Evolutionary conservation across 64 coral and sea anemone species (phyloP).

Genomic region (Catalaphyllia jardinei): DNA sequence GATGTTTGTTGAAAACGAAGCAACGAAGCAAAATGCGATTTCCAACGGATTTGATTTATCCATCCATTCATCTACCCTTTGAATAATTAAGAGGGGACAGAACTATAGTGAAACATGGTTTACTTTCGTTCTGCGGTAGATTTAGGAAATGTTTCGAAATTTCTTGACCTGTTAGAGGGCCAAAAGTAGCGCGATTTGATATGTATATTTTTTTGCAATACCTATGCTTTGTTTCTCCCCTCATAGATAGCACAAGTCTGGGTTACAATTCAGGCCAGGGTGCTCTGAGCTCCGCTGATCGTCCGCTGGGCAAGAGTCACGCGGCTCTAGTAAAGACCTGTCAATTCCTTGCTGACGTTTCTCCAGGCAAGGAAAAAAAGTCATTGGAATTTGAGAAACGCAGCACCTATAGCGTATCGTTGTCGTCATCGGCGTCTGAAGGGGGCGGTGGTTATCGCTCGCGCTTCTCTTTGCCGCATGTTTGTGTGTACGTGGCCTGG

Average conservation of each 20-base stretch:
- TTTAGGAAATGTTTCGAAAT: too few species aligned
- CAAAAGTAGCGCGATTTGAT: too few species aligned
- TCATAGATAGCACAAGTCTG: constrained; percentile 10
- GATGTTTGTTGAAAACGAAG: too few species aligned
- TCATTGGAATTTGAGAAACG: constrained; percentile 7
- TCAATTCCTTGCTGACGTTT: constrained; percentile 1
- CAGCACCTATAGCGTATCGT: neutral
- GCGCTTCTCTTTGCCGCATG: neutral
- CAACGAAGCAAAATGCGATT: too few species aligned
- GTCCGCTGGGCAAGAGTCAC: neutral
- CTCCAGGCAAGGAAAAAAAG: neutral
- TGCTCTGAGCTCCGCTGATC: neutral
- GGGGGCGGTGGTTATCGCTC: neutral
- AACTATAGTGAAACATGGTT: too few species aligned
- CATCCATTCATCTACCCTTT: too few species aligned
- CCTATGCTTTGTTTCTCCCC: neutral
- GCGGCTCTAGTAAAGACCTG: neutral
- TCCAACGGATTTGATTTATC: too few species aligned
- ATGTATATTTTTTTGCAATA: neutral
- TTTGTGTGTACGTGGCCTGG: constrained; percentile 50
- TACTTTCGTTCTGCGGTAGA: too few species aligned
- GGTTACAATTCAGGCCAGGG: constrained; percentile 12
- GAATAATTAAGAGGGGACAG: too few species aligned
- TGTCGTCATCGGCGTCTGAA: neutral
- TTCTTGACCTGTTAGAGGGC: too few species aligned